These are phyloP conservation scores for Speoplatyrhinus poulsoni DNA, from an alignment of 2,113 vertebrate genomes.

Conservation along the genomic window DNA sequence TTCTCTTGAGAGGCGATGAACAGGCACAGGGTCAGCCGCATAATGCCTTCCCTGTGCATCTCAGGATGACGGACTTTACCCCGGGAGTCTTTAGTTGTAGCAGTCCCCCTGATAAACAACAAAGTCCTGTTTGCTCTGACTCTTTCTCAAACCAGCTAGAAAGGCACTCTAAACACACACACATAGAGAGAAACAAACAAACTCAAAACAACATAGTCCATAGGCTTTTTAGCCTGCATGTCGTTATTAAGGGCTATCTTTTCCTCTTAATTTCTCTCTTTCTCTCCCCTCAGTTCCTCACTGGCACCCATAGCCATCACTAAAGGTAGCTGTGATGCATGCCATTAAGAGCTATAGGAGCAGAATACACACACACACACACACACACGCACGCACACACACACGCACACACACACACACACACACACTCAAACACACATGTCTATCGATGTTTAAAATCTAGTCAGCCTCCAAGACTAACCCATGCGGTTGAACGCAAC, in stretches of 20 bases:
- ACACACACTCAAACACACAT: neutral
- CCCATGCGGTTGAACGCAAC: no score
- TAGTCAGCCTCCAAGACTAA: no score
- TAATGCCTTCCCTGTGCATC: no score
- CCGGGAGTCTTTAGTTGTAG: no score
- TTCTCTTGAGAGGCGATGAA: neutral
- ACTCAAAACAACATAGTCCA: no score
- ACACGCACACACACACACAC: slow-evolving; percentile 2
- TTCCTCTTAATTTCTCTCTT: neutral
- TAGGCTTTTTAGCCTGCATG: no score
- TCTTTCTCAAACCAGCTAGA: no score
- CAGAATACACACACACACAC: neutral
- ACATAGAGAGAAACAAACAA: no score
- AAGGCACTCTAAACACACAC: no score
- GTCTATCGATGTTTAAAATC: neutral
- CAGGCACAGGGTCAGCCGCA: neutral
- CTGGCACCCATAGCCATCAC: slow-evolving; percentile 9
- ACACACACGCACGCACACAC: neutral
- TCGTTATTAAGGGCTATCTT: neutral
- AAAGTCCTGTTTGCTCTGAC: no score
- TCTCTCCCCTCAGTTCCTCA: slow-evolving; percentile 12
- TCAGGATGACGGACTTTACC: no score
- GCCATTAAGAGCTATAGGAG: slow-evolving; percentile 28
- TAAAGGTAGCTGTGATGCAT: slow-evolving; percentile 45
- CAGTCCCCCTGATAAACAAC: no score